Evolutionary conservation across 2,888 invertebrate genomes (phyloP), one percentile per base, ranked within the genome.

Genomic region (Drosophila atripex): DNA sequence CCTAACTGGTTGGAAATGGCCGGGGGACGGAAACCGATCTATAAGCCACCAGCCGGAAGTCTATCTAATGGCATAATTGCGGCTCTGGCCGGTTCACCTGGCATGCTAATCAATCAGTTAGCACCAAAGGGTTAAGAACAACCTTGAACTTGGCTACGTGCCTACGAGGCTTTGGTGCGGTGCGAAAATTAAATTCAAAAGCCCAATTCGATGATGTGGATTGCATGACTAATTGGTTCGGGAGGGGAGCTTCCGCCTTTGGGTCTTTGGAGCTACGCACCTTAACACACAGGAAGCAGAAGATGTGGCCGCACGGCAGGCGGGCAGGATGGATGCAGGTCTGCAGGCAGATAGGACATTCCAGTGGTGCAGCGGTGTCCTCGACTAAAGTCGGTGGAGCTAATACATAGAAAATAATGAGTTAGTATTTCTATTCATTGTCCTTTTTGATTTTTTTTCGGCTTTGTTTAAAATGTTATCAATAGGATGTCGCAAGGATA

Each of bases 251-350:
- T 70, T 70, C 69, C 69, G 69, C 53, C 14, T 41, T 57, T 14
- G 43, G 14, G n/a, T 6, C n/a, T 35, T 35, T 35, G 35, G 14
- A 14, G 35, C 35, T 59, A 89, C 90, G 88, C 87, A 94, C 94
- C 93, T 99, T 99, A 2, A 98, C 96, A 91, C 98, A 99, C 6
- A 99, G 93, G 90, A 97, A 99, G 92, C 98, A 99, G 91, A 99
- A 99, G 69, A 98, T 94, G 90, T 99, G 99, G n/a, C 95, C 95
- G 91, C 98, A 99, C 0, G 98, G 98, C 50, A 99, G 93, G 88
- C 95, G 94, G 0, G 98, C 96, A n/a, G 98, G 98, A 92, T 98
- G 96, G 75, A 98, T 94, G 89, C 96, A 97, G 32, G 94, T 94
- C 92, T 98, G 97, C 55, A 98, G 93, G 89, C 98, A 99, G 43